A percentile compares a stretch with the other conserved stretches of the same genome.
These are phyloP conservation scores for Porphyrio hochstetteri DNA, from an alignment of 2,113 vertebrate genomes.

Conservation along the genomic window DNA sequence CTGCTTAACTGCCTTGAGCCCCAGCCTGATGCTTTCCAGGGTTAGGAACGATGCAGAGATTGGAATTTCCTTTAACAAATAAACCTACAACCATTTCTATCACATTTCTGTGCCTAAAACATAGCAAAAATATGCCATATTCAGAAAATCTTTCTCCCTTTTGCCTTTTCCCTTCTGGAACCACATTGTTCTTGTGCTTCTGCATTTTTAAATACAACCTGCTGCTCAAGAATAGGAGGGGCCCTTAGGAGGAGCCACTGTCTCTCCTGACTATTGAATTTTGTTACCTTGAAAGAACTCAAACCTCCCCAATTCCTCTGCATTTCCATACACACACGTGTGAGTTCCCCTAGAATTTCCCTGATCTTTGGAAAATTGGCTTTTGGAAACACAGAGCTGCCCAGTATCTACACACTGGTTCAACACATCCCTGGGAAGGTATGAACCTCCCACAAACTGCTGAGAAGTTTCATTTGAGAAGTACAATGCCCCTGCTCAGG, in stretches of 20 bases:
- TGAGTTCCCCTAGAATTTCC: neutral
- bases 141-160: neutral
- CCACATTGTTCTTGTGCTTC: neutral
- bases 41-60: neutral
- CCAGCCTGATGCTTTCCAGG: neutral
- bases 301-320: neutral
- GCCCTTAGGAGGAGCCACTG: neutral
- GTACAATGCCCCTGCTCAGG: no score
- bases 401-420: neutral
- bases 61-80: neutral
- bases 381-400: neutral
- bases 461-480: neutral
- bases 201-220: neutral
- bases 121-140: neutral
- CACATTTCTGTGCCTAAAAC: neutral
- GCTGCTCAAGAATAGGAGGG: neutral
- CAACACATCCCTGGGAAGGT: neutral
- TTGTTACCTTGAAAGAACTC: neutral
- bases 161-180: neutral
- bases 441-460: neutral
- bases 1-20: neutral
- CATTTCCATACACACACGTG: neutral
- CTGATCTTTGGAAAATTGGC: neutral
- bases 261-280: neutral
- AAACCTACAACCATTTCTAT: neutral